These are phyloP conservation scores for Propithecus coquereli DNA, from an alignment of 2,113 vertebrate genomes.

Conservation along the genomic window DNA sequence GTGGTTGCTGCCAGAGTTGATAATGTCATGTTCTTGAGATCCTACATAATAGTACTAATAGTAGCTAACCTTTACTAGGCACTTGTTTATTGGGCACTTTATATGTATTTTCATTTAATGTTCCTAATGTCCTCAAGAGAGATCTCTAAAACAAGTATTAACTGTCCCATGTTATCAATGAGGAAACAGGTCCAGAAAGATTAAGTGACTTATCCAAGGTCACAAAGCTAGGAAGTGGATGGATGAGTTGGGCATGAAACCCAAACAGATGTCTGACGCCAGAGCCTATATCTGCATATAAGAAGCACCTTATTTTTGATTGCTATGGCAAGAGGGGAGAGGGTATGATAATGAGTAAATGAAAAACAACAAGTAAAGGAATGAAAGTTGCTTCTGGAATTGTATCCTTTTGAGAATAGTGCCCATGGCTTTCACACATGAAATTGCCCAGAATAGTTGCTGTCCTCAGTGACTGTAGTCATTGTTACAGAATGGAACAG, in stretches of 20 bases:
- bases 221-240: background rate
- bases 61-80: background rate
- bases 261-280: background rate
- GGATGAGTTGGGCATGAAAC: background rate
- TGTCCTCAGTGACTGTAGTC: background rate
- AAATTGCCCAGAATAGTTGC: background rate
- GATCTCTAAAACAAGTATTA: background rate
- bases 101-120: slow-evolving; percentile 29
- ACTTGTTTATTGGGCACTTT: background rate
- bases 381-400: slow-evolving; percentile 28
- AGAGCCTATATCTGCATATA: background rate
- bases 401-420: slow-evolving; percentile 13
- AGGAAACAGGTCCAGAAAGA: background rate
- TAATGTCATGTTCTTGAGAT: background rate
- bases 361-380: background rate
- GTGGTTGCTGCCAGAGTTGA: background rate
- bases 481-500: background rate
- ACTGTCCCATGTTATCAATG: background rate
- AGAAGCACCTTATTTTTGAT: background rate
- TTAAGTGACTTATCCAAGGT: background rate
- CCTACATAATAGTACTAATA: background rate
- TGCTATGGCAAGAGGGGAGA: background rate
- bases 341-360: background rate
- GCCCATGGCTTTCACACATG: background rate
- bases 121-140: background rate